Evolutionary conservation across 2,113 vertebrate species (phyloP).

Genomic region (Calcarius ornatus): DNA sequence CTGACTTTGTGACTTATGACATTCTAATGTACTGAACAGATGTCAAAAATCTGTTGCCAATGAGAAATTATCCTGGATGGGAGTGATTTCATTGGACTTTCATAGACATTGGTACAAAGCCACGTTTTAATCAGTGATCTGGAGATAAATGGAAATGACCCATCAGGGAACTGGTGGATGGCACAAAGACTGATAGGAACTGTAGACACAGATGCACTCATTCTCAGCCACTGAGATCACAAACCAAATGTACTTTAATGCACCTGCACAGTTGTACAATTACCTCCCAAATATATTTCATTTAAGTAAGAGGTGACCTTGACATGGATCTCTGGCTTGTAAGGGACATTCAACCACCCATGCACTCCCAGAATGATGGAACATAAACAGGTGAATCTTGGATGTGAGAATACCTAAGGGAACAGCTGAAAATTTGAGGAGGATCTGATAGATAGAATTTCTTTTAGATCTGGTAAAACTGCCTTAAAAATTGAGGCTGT

Average conservation of each 20-base stretch:
- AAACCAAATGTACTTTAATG: not conserved
- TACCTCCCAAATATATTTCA: not conserved
- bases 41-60: slow-evolving; percentile 39
- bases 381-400: not conserved
- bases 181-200: not conserved
- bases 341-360: not conserved
- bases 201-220: not conserved
- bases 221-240: not conserved
- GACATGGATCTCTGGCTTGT: not conserved
- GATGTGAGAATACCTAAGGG: not conserved
- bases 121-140: slow-evolving; percentile 6
- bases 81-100: slow-evolving; percentile 12
- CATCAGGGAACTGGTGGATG: not conserved
- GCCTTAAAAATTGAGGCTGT: not conserved
- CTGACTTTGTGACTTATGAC: slow-evolving; percentile 31
- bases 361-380: not conserved
- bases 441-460: not conserved
- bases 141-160: slow-evolving; percentile 5
- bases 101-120: not conserved
- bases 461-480: not conserved
- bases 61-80: slow-evolving; percentile 16
- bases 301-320: not conserved
- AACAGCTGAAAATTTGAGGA: not conserved
- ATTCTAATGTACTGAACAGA: slow-evolving; percentile 22
- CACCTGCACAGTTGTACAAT: not conserved